Evolutionary conservation across 2,797 vertebrate species (phyloP), one percentile per base, ranked within the genome.

Genomic region (Cygnus olor): DNA sequence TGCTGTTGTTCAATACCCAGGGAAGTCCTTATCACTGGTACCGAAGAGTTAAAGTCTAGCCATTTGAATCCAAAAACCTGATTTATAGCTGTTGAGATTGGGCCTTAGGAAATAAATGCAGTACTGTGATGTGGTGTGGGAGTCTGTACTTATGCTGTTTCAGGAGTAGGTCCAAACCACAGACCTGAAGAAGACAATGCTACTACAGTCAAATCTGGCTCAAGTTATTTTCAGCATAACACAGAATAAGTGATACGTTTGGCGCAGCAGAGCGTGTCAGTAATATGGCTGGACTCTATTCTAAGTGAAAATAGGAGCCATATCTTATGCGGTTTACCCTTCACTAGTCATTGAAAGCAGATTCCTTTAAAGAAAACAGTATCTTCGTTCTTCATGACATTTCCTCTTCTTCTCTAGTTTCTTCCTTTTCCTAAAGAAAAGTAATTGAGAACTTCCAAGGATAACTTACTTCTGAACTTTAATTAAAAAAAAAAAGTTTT

Each of bases 141-240:
- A 95, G 89, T 86, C 91, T 97, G 82, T 92, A 86, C 69, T 90
- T 92, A 8, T 0, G 70, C 90, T 92, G 70, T 93, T 96, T 96
- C 92, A 92, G 95, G 96, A 96, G 27, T 66, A 56, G 73, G 66
- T 96, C 95, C 94, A 97, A 97, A 93, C 95, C 94, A 91, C 96
- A 95, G 82, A 93, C 90, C 80, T 94, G 88, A 91, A 87, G 71
- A 95, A 94, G 91, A 96, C 93, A 96, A 89, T 96, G 90, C 92
- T 96, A 87, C 93, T 94, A 74, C 85, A 95, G 93, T 96, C 77
- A 94, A 85, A 86, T 85, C 64, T 92, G 95, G 82, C 82, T 95
- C 71, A 88, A 89, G 83, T 79, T 70, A 69, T 96, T 97, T 91
- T 90, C 91, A 80, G 76, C 85, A 76, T 91, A 83, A 81, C 77